These are phyloP conservation scores for Todiramphus chloris DNA, from an alignment of 2,113 vertebrate genomes.

Conservation along the genomic window DNA sequence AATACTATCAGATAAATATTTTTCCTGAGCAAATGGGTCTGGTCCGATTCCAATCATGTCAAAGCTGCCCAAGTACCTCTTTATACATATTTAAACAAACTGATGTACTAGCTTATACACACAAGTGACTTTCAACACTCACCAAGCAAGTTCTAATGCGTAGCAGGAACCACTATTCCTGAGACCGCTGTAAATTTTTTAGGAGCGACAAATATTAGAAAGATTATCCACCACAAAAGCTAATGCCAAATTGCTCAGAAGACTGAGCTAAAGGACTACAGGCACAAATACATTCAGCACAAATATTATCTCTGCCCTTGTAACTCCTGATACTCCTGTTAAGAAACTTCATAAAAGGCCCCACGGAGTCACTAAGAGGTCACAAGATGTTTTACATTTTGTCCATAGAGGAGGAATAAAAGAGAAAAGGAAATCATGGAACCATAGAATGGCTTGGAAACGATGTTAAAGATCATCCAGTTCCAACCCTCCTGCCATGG, in stretches of 20 bases:
- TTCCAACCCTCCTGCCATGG: no score
- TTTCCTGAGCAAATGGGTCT: not conserved
- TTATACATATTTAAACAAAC: constrained; percentile 14
- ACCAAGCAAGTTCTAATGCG: not conserved
- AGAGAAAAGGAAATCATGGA: not conserved
- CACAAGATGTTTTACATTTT: not conserved
- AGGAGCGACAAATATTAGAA: constrained; percentile 22
- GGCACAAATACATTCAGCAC: not conserved
- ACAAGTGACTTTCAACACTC: not conserved
- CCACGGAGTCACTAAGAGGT: not conserved
- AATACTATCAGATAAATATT: not conserved
- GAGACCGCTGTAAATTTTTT: not conserved
- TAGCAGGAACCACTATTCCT: constrained; percentile 7
- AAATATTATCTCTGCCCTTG: not conserved
- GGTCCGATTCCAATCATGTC: not conserved
- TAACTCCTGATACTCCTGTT: not conserved
- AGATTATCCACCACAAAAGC: not conserved
- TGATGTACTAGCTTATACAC: not conserved
- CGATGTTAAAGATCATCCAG: no score
- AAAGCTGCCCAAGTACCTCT: not conserved
- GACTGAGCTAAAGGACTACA: not conserved
- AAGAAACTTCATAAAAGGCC: not conserved
- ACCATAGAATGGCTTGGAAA: no score
- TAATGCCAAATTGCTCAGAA: not conserved
- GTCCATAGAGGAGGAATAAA: not conserved